Base-by-base conservation (phyloP, 2,888 invertebrate species). In the Drosophila lutescens region DNA sequence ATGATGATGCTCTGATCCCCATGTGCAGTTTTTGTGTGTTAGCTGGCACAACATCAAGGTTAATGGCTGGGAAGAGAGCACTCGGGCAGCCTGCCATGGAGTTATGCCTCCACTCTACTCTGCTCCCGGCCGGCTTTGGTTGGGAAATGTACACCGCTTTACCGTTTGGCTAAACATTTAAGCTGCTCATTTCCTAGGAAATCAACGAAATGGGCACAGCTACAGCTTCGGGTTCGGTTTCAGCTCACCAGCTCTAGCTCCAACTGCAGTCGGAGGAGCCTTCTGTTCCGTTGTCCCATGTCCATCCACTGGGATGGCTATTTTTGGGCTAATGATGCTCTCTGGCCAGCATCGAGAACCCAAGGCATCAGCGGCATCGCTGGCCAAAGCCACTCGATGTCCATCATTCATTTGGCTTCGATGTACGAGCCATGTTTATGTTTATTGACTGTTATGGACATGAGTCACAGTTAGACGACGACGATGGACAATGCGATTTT, bases 371-470 rank as follows among this genome's bases (percentile, higher is more conserved):
- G 61, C 59, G 36, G 58, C 61, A 61, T 38, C 20, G 53, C 47
- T 23, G 59, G 56, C 40, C 53, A 58, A 62, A 53, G 71, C 83
- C 80, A 80, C 85, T 88, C 82, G 82, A 86, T 88, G 87, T 88
- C 87, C 84, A 88, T 88, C 87, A 88, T 86, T 89, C 88, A 85
- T 87, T 80, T 82, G 76, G 71, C 54, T 44, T 34, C 65, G 53
- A 79, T 80, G 80, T 80, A 72, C 77, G 56, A 73, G 80, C 80
- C 79, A 84, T 79, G 88, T 85, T 88, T 89, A 89, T 89, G 88
- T 86, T 86, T 88, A 88, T 88, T 88, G 88, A 86, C 82, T 82
- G 84, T 87, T 88, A 86, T 88, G 89, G 86, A 86, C 86, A 86
- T 80, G 88, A 86, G 88, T 85, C 87, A 82, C 88, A 84, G 86